A percentile compares a stretch with the other conserved stretches of the same genome.
These are phyloP conservation scores for Lepidurus couesii DNA, from an alignment of 1,140 invertebrate species.

Conservation along the genomic window DNA sequence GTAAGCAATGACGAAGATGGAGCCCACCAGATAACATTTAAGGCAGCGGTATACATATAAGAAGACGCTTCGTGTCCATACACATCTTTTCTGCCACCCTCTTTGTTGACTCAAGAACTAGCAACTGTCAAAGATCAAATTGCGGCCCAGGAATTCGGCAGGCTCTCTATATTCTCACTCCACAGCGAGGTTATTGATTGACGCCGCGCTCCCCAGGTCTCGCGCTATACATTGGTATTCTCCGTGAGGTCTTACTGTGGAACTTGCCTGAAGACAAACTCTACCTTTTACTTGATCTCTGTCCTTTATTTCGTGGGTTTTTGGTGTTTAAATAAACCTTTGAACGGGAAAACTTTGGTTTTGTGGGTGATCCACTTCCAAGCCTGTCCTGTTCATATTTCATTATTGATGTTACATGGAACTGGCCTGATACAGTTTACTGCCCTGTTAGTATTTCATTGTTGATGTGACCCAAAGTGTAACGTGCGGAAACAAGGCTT, in stretches of 20 bases:
- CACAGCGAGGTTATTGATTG: conserved; percentile 19
- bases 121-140: conserved; percentile 19
- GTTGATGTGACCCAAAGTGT: too few species aligned
- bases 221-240: background rate
- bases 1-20: conserved; percentile 17
- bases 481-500: too few species aligned
- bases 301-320: too few species aligned
- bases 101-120: conserved; percentile 19
- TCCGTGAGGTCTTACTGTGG: background rate
- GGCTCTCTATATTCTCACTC: background rate
- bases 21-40: background rate
- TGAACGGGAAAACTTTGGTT: too few species aligned
- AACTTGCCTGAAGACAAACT: background rate
- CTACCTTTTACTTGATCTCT: too few species aligned
- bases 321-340: too few species aligned
- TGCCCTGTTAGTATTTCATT: too few species aligned
- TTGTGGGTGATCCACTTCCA: too few species aligned
- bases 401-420: too few species aligned
- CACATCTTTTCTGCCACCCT: background rate
- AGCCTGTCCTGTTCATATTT: too few species aligned
- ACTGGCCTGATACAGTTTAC: too few species aligned
- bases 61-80: background rate
- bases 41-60: background rate
- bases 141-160: background rate
- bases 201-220: background rate